Percentiles rank a stretch among this genome's conserved stretches.
These are phyloP conservation scores for Hirtodrosophila confusa DNA, from an alignment of 2,888 invertebrate species.

Conservation along the genomic window DNA sequence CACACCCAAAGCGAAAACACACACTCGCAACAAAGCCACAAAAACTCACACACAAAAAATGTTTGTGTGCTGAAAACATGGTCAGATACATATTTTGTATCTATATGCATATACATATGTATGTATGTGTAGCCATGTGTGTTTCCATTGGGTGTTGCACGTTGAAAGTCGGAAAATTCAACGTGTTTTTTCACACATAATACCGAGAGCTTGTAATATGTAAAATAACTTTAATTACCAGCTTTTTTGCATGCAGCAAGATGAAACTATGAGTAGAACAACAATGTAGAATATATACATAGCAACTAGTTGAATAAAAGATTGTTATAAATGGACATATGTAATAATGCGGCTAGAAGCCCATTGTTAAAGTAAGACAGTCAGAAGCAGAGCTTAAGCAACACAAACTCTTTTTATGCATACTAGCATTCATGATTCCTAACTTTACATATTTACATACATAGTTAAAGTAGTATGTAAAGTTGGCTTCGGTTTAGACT, in stretches of 20 bases:
- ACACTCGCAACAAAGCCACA: constrained; percentile 4
- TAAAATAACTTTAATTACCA: constrained; percentile 69
- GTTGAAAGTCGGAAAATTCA: constrained; percentile 45
- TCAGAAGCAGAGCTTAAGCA: too few species aligned
- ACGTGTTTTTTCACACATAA: constrained; percentile 45
- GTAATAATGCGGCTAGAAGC: too few species aligned
- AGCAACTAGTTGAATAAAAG: too few species aligned
- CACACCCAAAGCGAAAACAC: background rate
- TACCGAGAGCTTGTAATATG: constrained; percentile 48
- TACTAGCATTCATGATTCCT: too few species aligned
- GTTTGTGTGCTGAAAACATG: constrained; percentile 47
- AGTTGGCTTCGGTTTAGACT: too few species aligned
- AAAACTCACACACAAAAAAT: constrained; percentile 43
- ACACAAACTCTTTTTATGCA: too few species aligned
- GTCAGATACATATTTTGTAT: constrained; percentile 10
- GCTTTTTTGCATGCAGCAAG: constrained; percentile 30
- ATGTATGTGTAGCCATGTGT: constrained; percentile 1
- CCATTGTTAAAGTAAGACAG: too few species aligned
- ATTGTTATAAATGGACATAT: too few species aligned
- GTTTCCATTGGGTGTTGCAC: constrained; percentile 11
- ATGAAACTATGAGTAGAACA: constrained; percentile 1
- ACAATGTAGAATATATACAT: background rate
- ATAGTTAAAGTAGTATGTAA: too few species aligned
- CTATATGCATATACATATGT: constrained; percentile 2
- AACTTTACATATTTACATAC: too few species aligned